Conservation (phyloP, 2,888 invertebrate species). For the Luperina testacea region DNA sequence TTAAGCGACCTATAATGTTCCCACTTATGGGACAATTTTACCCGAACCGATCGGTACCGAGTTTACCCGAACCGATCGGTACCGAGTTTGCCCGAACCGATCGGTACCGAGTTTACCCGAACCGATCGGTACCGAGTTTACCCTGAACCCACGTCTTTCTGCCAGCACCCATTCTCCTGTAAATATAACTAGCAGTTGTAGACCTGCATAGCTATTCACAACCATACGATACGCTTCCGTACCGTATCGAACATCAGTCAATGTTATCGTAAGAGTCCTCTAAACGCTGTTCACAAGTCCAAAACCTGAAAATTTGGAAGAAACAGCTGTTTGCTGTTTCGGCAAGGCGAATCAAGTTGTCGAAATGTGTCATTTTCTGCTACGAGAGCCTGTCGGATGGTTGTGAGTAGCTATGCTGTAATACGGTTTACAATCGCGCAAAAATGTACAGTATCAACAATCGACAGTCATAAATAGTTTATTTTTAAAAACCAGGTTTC, state of each 20-base stretch:
- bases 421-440: slow-evolving; percentile 77
- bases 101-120: too few species aligned
- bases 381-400: neutral
- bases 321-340: too few species aligned
- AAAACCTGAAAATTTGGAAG: neutral
- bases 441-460: slow-evolving; percentile 47
- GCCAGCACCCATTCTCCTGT: neutral
- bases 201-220: neutral
- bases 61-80: neutral
- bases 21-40: neutral
- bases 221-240: neutral
- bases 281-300: neutral
- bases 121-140: neutral
- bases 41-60: too few species aligned
- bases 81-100: neutral
- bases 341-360: neutral
- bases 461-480: slow-evolving; percentile 71
- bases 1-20: neutral
- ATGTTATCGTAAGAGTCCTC: neutral
- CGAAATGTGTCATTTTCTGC: neutral
- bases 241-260: neutral
- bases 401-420: neutral
- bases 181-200: slow-evolving; percentile 19
- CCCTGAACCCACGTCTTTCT: too few species aligned
- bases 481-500: slow-evolving; percentile 80